Evolutionary conservation across 1,140 invertebrate species (phyloP).

Genomic region (Drosophila dunni): DNA sequence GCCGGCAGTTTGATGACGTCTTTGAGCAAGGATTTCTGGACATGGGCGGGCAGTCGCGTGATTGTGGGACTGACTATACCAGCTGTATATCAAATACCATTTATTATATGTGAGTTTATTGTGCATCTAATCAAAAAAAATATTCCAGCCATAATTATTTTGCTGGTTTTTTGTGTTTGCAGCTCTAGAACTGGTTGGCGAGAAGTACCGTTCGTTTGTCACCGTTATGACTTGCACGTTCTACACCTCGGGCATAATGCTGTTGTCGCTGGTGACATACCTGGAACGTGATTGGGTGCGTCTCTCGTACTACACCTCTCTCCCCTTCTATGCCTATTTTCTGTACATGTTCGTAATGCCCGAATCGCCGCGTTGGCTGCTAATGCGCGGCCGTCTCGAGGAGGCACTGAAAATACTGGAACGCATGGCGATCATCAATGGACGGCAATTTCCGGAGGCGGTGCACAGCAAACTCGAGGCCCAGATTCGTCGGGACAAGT

Average conservation of each 20-base stretch:
- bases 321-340: conserved; percentile 93
- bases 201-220: conserved; percentile 95
- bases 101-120: conserved; percentile 92
- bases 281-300: conserved; percentile 92
- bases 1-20: conserved; percentile 91
- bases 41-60: conserved; percentile 91
- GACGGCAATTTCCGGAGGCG: conserved; percentile 89
- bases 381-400: conserved; percentile 91
- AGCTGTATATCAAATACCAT: conserved; percentile 97
- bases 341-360: conserved; percentile 94
- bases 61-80: conserved; percentile 95
- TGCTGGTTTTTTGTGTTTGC: conserved; percentile 70
- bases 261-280: conserved; percentile 92
- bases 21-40: conserved; percentile 91
- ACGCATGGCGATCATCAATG: conserved; percentile 91
- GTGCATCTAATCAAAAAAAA: too few species aligned
- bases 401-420: conserved; percentile 92
- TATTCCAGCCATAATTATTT: neutral
- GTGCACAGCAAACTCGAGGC: conserved; percentile 90
- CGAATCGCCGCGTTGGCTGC: conserved; percentile 93
- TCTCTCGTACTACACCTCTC: conserved; percentile 91
- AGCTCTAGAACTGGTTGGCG: conserved; percentile 95
- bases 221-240: conserved; percentile 96
- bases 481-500: conserved; percentile 83
- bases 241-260: conserved; percentile 93